A percentile compares a stretch with the other conserved stretches of the same genome.
Evolutionary conservation across 1,140 invertebrate species (phyloP).

Genomic region (Thaumatotibia leucotreta): DNA sequence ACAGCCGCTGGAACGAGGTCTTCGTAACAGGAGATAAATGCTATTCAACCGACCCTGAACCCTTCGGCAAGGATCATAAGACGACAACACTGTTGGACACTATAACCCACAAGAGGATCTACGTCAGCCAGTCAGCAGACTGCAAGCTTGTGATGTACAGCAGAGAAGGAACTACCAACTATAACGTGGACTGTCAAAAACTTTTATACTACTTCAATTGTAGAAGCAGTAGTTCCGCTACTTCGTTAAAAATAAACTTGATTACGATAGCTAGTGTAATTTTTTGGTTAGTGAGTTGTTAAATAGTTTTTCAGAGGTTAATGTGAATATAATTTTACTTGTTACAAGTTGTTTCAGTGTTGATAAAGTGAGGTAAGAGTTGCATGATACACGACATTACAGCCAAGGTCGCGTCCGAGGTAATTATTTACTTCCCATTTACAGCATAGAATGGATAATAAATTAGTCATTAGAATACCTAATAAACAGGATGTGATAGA

Average conservation of each 20-base stretch:
- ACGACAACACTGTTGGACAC: slow-evolving; percentile 55
- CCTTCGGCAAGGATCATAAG: slow-evolving; percentile 48
- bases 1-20: slow-evolving; percentile 56
- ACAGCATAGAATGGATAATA: not conserved
- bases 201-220: slow-evolving; percentile 56
- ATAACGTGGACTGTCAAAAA: slow-evolving; percentile 52
- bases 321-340: not conserved
- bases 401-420: slow-evolving; percentile 25
- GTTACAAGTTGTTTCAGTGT: not conserved
- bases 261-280: slow-evolving; percentile 25
- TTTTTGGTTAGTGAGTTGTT: slow-evolving; percentile 19
- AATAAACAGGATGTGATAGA: no score
- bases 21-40: slow-evolving; percentile 22
- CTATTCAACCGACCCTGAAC: slow-evolving; percentile 17
- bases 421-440: slow-evolving; percentile 36
- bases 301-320: not conserved
- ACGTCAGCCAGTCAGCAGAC: slow-evolving; percentile 47
- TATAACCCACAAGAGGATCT: slow-evolving; percentile 45
- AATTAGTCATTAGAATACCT: not conserved
- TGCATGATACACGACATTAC: slow-evolving; percentile 14
- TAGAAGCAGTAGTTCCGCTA: slow-evolving; percentile 27
- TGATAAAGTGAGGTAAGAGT: not conserved
- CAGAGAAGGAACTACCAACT: slow-evolving; percentile 58
- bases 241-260: slow-evolving; percentile 20
- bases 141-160: slow-evolving; percentile 63